A percentile compares a stretch with the other conserved stretches of the same genome.
These are phyloP conservation scores for Euthynnus affinis DNA, from an alignment of 2,797 vertebrate species.

Conservation along the genomic window DNA sequence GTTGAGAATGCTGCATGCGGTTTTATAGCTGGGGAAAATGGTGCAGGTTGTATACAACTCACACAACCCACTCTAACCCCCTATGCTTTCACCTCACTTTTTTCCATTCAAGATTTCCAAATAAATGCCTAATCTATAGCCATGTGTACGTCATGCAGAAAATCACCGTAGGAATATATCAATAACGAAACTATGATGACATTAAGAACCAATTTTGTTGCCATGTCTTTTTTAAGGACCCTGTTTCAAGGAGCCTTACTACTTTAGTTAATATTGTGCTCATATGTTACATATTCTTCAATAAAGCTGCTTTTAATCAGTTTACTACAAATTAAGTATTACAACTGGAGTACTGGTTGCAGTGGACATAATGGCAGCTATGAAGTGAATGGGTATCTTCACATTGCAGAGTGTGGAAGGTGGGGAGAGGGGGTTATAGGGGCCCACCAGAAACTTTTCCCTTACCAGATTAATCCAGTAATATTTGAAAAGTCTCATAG, in stretches of 20 bases:
- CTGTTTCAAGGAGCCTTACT: background rate
- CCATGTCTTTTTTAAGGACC: background rate
- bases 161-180: background rate
- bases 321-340: too few species aligned
- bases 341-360: background rate
- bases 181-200: too few species aligned
- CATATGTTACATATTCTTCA: background rate
- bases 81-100: background rate
- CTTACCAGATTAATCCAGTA: too few species aligned
- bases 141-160: background rate
- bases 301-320: too few species aligned
- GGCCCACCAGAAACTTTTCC: too few species aligned
- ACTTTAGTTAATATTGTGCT: background rate
- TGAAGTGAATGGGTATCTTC: too few species aligned
- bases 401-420: background rate
- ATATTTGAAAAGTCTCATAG: too few species aligned
- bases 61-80: background rate
- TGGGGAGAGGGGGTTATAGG: too few species aligned
- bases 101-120: slow-evolving; percentile 3
- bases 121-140: background rate
- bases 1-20: slow-evolving; percentile 53
- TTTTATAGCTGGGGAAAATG: slow-evolving; percentile 52
- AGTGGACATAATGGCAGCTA: too few species aligned
- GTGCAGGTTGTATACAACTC: slow-evolving; percentile 15
- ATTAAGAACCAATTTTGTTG: background rate